Evolutionary conservation across 2,797 vertebrate genomes (phyloP).

Genomic region (Peromyscus aztecus): DNA sequence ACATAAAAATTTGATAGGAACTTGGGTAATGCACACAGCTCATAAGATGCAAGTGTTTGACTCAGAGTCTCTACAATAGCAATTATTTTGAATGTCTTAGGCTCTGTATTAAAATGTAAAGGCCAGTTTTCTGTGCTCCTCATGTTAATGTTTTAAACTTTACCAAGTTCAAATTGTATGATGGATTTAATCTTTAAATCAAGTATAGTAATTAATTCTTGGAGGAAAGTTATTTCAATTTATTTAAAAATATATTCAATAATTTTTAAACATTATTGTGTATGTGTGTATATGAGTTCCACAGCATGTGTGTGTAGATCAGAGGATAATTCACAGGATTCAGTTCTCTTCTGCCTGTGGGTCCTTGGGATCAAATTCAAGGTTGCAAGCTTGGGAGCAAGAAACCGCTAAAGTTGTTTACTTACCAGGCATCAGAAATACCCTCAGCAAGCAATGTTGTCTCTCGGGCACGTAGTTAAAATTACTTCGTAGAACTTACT

Average conservation of each 20-base stretch:
- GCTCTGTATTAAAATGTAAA: slow-evolving; percentile 28
- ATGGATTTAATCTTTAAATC: background rate
- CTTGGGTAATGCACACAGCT: background rate
- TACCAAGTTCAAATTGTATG: background rate
- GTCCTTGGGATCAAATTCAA: background rate
- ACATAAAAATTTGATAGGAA: slow-evolving; percentile 22
- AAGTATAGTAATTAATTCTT: background rate
- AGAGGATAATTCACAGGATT: background rate
- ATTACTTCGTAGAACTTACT: slow-evolving; percentile 4
- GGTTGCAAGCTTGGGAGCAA: background rate
- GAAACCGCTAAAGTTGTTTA: background rate
- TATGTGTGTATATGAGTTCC: background rate
- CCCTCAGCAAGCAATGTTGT: background rate
- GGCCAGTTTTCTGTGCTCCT: background rate
- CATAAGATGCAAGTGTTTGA: background rate
- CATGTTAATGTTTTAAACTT: background rate
- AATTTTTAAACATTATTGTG: background rate
- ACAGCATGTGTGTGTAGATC: background rate
- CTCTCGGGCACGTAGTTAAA: background rate
- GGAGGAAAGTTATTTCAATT: background rate
- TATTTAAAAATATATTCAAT: background rate
- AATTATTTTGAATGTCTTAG: slow-evolving; percentile 35
- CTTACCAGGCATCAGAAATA: slow-evolving; percentile 22
- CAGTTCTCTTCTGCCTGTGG: background rate
- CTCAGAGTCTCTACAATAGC: background rate